phyloP scores from a whole-genome alignment of 2,113 vertebrate genomes.

The Pygoscelis antarcticus region DNA sequence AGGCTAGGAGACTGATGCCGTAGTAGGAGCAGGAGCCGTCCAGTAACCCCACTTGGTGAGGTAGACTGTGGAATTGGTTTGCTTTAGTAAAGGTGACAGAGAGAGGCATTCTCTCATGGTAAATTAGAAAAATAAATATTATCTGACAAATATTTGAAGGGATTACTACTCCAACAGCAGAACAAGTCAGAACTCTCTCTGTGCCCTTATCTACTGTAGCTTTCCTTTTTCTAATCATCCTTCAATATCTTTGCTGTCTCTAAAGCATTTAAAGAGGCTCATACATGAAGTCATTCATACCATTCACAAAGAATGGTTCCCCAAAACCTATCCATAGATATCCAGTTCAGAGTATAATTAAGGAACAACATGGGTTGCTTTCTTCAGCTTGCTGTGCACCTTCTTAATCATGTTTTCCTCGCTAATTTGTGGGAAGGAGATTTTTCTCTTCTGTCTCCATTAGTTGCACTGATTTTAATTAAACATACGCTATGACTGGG shows the following conservation, averaged over 20 bases:
- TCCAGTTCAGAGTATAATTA: background rate
- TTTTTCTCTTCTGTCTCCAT: conserved; percentile 14
- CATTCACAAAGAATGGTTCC: background rate
- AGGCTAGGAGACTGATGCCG: background rate
- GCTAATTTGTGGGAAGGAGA: conserved; percentile 18
- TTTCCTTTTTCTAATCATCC: background rate
- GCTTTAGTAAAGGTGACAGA: background rate
- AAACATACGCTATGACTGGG: background rate
- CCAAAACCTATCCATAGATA: background rate
- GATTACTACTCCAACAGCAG: background rate
- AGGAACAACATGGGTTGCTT: background rate
- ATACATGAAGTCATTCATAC: background rate
- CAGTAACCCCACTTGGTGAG: background rate
- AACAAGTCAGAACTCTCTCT: background rate
- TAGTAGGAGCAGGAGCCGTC: background rate
- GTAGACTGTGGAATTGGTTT: background rate
- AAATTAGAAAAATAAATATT: conserved; percentile 14
- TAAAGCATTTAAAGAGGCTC: background rate
- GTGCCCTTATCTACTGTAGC: background rate
- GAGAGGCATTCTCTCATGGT: background rate
- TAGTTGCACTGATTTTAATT: conserved; percentile 45
- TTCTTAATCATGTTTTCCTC: conserved; percentile 20
- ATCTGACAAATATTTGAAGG: background rate
- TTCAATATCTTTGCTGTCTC: background rate
- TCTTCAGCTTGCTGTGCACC: background rate